Conservation (phyloP, 2,113 vertebrate genomes). For the Perccottus glenii region DNA sequence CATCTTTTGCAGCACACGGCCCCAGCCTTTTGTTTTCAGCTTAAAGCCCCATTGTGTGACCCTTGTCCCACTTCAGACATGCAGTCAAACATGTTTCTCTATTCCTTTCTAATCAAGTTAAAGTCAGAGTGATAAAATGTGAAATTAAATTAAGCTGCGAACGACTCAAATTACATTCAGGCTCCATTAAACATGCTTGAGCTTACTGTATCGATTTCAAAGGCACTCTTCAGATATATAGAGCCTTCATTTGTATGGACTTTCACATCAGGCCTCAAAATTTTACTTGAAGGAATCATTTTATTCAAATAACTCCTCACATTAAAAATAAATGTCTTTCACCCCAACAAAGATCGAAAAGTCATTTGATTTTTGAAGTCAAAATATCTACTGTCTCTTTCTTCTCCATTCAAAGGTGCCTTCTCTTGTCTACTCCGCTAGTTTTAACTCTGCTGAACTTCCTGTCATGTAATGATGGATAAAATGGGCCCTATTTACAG, state of each 20-base stretch:
- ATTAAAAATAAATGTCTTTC: no score
- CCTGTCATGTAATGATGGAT: constrained; percentile 1
- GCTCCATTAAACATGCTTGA: neutral
- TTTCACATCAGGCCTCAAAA: no score
- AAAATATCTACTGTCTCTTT: neutral
- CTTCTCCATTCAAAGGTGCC: neutral
- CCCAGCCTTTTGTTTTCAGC: neutral
- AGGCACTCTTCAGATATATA: no score
- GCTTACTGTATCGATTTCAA: neutral
- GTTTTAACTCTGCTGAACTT: constrained; percentile 2
- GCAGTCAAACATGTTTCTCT: neutral
- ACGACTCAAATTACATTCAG: neutral
- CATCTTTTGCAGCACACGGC: constrained; percentile 3
- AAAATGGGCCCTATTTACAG: neutral
- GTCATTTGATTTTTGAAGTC: neutral
- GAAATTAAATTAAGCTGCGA: neutral
- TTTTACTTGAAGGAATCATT: no score
- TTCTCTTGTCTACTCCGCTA: neutral
- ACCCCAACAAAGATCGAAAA: neutral
- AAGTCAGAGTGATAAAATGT: neutral
- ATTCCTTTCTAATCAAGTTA: constrained; percentile 4
- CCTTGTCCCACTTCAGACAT: constrained; percentile 5
- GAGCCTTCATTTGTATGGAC: no score
- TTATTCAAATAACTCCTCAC: no score
- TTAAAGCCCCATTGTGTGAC: constrained; percentile 8